phyloP scores from a whole-genome alignment of 2,113 vertebrate species.

The Oncorhynchus kisutch region DNA sequence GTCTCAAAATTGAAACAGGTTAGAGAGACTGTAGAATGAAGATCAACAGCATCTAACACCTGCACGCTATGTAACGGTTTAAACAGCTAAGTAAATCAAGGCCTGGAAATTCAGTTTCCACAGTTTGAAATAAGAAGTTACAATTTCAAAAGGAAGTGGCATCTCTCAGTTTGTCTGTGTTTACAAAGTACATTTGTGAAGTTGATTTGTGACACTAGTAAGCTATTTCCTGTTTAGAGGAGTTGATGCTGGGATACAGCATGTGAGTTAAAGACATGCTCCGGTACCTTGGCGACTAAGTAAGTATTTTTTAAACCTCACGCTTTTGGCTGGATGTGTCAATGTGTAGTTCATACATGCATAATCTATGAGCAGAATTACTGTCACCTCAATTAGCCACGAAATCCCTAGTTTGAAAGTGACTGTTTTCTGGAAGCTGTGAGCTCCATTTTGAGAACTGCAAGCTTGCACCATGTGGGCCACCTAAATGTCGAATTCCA shows the following conservation, averaged over 20 bases:
- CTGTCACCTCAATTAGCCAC: too few species aligned
- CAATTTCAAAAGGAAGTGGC: not conserved
- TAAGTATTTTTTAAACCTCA: too few species aligned
- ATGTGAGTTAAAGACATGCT: conserved; percentile 35
- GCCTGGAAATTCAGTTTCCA: not conserved
- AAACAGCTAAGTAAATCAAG: not conserved
- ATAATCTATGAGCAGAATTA: too few species aligned
- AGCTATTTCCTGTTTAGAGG: conserved; percentile 58
- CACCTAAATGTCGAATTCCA: too few species aligned
- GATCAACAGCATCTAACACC: not conserved
- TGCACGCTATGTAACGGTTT: not conserved
- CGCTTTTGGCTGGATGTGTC: too few species aligned
- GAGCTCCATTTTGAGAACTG: too few species aligned
- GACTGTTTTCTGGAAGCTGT: too few species aligned
- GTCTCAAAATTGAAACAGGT: not conserved
- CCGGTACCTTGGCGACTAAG: too few species aligned
- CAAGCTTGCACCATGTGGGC: too few species aligned
- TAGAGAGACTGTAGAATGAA: not conserved
- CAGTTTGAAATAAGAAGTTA: not conserved
- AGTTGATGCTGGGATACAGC: conserved; percentile 25
- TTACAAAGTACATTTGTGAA: conserved; percentile 31
- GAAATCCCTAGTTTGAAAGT: too few species aligned
- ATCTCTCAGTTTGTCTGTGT: conserved; percentile 19
- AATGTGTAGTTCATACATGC: too few species aligned
- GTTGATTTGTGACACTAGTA: conserved; percentile 35